Percentiles rank a stretch among this genome's conserved stretches.
Evolutionary conservation across 2,888 invertebrate genomes (phyloP).

Genomic region (Gryllus longicercus): DNA sequence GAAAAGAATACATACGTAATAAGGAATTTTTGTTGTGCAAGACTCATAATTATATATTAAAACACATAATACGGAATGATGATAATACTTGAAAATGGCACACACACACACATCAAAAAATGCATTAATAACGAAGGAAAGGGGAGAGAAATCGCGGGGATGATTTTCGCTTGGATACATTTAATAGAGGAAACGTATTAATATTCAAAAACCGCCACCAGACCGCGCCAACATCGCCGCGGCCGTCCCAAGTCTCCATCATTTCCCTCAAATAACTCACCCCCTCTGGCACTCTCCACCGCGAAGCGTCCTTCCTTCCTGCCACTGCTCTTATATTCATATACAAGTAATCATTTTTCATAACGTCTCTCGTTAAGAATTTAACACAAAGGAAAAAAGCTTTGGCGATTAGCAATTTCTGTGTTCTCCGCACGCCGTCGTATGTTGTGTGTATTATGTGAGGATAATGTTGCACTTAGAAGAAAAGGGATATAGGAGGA

Average conservation of each 20-base stretch:
- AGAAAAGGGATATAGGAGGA: not conserved
- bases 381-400: constrained; percentile 17
- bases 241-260: not conserved
- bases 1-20: constrained; percentile 17
- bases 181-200: constrained; percentile 30
- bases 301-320: not conserved
- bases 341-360: constrained; percentile 8
- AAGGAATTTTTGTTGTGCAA: not conserved
- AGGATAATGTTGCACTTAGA: constrained; percentile 31
- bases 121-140: constrained; percentile 18
- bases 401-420: constrained; percentile 10
- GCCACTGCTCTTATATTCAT: constrained; percentile 17
- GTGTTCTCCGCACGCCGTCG: not conserved
- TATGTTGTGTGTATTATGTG: constrained; percentile 20
- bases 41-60: constrained; percentile 5
- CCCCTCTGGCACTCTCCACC: too few species aligned
- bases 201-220: constrained; percentile 25
- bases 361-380: not conserved
- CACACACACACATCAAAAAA: constrained; percentile 1
- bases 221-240: not conserved
- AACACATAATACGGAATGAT: constrained; percentile 17
- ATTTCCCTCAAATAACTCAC: not conserved
- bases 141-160: constrained; percentile 18
- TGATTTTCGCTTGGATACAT: constrained; percentile 30
- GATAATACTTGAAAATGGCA: constrained; percentile 10